Base-by-base conservation (phyloP, 2,797 vertebrate species). In the Crocidura indochinensis region DNA sequence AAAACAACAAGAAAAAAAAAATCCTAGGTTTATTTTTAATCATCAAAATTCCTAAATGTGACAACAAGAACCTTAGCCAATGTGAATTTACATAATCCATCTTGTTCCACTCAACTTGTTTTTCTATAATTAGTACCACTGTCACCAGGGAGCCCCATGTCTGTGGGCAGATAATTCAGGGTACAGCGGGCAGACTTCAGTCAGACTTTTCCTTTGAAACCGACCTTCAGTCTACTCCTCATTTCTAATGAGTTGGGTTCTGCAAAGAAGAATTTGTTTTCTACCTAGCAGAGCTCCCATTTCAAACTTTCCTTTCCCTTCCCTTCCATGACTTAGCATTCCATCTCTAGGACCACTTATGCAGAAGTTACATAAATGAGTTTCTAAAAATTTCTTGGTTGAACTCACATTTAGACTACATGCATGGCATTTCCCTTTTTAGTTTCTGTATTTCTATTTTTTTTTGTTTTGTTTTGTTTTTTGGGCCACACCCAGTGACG, bases 101-200 rank as follows among this genome's bases (percentile, higher is more conserved):
- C 93, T 95, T 67, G 87, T 90, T 94, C 88, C 79, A 88, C 89
- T 94, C 83, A 77, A 79, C 80, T 82, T 88, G 92, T 93, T 64
- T 83, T 88, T 93, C 95, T 95, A 90, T 94, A 94, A 91, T 94
- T 94, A 93, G 93, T 53, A 26, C 44, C 67, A 85, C 80, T 60
- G 95, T 96, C 92, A 92, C 87, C 77, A 94, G 85, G 89, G 85
- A 95, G 86, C 89, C 87, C 47, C 79, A 10, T 92, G 75, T 88
- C 62, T 71, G 93, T 94, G 94, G 93, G 94, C 90, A 96, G 94
- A 94, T 94, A 96, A 93, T 91, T 94, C 87, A 93, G 95, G 93
- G 96, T 88, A 94, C 94, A 81, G 89, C 73, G 84, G 73, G 87
- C 87, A 90, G 85, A 49, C 89, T 94, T 88, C 76, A 91, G 83